Conservation (phyloP, 2,797 vertebrate species). For the Phoebastria nigripes region DNA sequence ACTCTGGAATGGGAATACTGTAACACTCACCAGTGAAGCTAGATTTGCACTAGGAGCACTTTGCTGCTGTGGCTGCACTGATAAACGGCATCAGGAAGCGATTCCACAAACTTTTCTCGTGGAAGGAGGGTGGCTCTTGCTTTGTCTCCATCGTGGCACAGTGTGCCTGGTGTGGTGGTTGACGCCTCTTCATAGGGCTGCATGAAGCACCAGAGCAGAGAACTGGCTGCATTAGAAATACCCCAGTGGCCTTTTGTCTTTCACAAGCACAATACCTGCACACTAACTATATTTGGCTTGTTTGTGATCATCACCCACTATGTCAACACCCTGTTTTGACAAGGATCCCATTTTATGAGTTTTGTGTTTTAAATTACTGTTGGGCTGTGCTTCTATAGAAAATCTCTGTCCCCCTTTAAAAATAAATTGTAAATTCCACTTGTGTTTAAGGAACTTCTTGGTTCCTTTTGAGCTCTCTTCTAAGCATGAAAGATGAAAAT, state of each 20-base stretch:
- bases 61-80: neutral
- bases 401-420: neutral
- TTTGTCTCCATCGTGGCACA: neutral
- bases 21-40: neutral
- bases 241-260: neutral
- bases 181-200: neutral
- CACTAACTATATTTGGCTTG: neutral
- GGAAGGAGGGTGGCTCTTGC: neutral
- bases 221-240: neutral
- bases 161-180: neutral
- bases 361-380: neutral
- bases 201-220: neutral
- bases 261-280: neutral
- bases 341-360: neutral
- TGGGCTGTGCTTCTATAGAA: neutral
- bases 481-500: neutral
- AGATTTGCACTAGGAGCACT: neutral
- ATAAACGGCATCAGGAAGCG: neutral
- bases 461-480: neutral
- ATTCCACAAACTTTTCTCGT: neutral
- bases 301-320: neutral
- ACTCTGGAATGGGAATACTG: neutral
- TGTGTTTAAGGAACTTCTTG: constrained; percentile 5
- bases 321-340: neutral
- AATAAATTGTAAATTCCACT: neutral